Conservation (phyloP, 2,888 invertebrate genomes). For the Hyppa rectilinea region DNA sequence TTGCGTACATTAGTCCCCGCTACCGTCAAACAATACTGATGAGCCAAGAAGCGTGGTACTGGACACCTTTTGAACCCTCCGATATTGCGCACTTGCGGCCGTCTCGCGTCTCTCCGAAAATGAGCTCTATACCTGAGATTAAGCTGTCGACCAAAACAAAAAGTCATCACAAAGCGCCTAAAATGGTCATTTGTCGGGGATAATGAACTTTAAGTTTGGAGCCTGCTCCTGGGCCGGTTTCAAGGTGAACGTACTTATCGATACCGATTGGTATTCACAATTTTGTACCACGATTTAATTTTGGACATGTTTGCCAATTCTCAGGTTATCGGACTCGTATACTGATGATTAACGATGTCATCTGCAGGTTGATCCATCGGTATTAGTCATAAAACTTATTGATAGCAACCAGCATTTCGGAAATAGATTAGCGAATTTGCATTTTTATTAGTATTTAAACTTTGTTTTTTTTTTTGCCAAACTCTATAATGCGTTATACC, state of each 20-base stretch:
- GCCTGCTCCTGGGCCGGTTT: slow-evolving; percentile 85
- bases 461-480: too few species aligned
- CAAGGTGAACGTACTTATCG: slow-evolving; percentile 87
- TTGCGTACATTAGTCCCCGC: slow-evolving; percentile 62
- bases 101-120: slow-evolving; percentile 16
- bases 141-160: slow-evolving; percentile 63
- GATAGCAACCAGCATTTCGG: slow-evolving; percentile 51
- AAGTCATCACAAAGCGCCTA: slow-evolving; percentile 70
- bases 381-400: slow-evolving; percentile 60
- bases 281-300: slow-evolving; percentile 81
- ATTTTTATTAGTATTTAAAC: slow-evolving; percentile 20
- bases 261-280: slow-evolving; percentile 84
- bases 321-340: slow-evolving; percentile 85
- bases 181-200: slow-evolving; percentile 84
- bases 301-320: slow-evolving; percentile 83
- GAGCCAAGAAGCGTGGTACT: slow-evolving; percentile 16
- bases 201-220: slow-evolving; percentile 84
- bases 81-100: slow-evolving; percentile 28
- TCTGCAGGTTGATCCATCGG: slow-evolving; percentile 68
- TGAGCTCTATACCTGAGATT: slow-evolving; percentile 50
- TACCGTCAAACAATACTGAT: slow-evolving; percentile 56
- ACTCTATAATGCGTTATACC: too few species aligned
- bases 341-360: slow-evolving; percentile 79
- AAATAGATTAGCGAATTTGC: slow-evolving; percentile 10
- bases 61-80: slow-evolving; percentile 37